Base-by-base conservation (phyloP, 2,113 vertebrate genomes). In the Hippocampus barbouri region DNA sequence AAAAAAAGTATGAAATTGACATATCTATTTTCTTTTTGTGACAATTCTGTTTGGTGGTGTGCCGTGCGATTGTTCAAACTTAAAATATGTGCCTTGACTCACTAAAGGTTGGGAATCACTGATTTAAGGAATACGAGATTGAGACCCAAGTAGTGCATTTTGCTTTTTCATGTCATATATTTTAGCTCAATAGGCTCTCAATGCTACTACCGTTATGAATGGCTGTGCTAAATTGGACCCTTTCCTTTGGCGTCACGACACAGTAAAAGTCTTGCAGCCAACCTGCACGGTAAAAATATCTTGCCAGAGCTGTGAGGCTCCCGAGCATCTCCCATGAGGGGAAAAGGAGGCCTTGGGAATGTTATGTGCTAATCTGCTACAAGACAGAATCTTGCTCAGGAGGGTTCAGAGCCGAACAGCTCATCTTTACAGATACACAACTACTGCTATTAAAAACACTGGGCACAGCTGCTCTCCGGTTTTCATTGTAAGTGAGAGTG, bases 261-360 rank as follows among this genome's bases (percentile, higher is more conserved):
- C 56, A 45, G 41, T 14, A 75, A 79, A 80, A 47, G 30, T 77
- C 63, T 75, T 45, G 43, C 47, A 69, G 64, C n/a, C 27, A 2
- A 41, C 47, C 20, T 12, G 8, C 14, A 1, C 15, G 66, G 30
- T 41, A 20, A 71, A 72, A 70, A 62, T 63, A 16, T 53, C n/a
- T 69, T 12, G 8, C 57, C n/a, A 51, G 51, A 79, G 41, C 60
- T 25, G 27, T 15, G 54, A 64, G 59, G 56, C 70, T 14, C 62
- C 72, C 74, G 67, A 74, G 40, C 59, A 79, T 73, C 69, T 54
- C 54, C 20, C 77, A 66, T 78, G 76, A 79, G 79, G 69, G 76
- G 77, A 62, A 69, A 69, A 71, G 75, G 70, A 77, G 77, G 75
- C 76, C 76, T 66, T 88, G 85, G 83, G 82, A 87, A 83, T 70